A percentile compares a stretch with the other conserved stretches of the same genome.
Evolutionary conservation across 2,797 vertebrate species (phyloP).

Genomic region (Lepilemur septentrionalis): DNA sequence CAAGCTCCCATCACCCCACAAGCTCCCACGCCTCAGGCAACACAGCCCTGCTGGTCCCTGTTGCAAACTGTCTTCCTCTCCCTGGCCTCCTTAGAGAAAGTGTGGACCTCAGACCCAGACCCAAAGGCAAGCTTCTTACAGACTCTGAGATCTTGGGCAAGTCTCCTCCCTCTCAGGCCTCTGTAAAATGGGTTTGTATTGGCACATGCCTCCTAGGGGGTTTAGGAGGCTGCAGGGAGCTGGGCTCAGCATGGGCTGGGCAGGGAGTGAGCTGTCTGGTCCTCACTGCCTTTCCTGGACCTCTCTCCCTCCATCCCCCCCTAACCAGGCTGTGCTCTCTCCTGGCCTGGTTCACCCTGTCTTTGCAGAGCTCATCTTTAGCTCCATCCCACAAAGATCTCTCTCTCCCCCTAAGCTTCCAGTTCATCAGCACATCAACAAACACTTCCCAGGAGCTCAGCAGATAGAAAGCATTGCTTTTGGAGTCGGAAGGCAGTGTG

Average conservation of each 20-base stretch:
- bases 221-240: neutral
- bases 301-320: neutral
- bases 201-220: rapidly evolving
- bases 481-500: neutral
- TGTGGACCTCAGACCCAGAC: neutral
- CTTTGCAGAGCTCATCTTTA: neutral
- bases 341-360: neutral
- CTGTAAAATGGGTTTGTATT: neutral
- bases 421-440: rapidly evolving
- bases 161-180: neutral
- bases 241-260: neutral
- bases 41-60: too few species aligned
- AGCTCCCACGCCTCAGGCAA: rapidly evolving
- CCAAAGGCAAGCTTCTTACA: neutral
- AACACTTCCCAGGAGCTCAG: neutral
- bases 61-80: neutral
- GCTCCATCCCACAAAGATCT: neutral
- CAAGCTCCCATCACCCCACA: neutral
- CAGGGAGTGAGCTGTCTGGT: neutral
- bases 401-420: neutral
- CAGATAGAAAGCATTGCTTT: neutral
- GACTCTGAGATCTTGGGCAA: neutral
- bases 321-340: neutral
- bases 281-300: neutral
- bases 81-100: neutral